Conservation (phyloP, 1,140 invertebrate genomes). For the Elysia chlorotica region DNA sequence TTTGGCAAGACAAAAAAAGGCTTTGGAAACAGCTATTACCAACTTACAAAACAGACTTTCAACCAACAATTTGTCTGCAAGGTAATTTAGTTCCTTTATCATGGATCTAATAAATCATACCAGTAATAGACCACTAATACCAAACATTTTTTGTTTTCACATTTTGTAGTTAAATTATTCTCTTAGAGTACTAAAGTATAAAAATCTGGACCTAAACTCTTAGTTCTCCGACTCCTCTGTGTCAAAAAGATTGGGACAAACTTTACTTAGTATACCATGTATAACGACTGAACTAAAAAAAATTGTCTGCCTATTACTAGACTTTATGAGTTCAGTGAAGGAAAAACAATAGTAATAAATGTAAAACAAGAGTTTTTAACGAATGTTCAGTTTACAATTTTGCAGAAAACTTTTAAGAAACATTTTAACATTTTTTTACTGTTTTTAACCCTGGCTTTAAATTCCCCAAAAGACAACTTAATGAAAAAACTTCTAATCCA, state of each 20-base stretch:
- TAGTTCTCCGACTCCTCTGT: neutral
- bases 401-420: neutral
- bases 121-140: neutral
- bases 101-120: neutral
- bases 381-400: no score
- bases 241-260: no score
- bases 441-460: neutral
- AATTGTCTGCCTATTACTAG: neutral
- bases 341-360: neutral
- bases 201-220: neutral
- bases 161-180: neutral
- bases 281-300: neutral
- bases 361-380: neutral
- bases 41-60: constrained; percentile 49
- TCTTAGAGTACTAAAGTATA: no score
- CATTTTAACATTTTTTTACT: neutral
- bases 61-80: constrained; percentile 34
- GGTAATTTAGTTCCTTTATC: neutral
- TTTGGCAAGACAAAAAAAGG: constrained; percentile 33
- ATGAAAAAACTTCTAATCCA: neutral
- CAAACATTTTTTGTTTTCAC: neutral
- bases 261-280: no score
- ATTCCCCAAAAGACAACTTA: neutral
- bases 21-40: constrained; percentile 41
- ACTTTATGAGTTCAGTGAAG: neutral